Evolutionary conservation across 2,888 invertebrate genomes (phyloP).

Genomic region (Leptothorax acervorum): DNA sequence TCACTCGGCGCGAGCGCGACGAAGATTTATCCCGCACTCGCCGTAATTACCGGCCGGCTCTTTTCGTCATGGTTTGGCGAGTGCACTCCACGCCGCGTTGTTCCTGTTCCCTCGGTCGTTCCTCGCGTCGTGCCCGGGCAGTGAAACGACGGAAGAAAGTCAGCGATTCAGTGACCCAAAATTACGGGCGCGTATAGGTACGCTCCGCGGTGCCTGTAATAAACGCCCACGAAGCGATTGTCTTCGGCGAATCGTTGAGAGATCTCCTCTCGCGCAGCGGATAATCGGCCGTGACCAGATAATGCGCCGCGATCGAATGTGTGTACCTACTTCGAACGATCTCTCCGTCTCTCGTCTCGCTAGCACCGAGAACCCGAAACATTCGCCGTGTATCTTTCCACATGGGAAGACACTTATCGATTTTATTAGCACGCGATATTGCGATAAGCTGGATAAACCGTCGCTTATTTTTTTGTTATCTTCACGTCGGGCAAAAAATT

Average conservation of each 20-base stretch:
- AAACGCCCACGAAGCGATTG: constrained; percentile 73
- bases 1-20: constrained; percentile 15
- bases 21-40: constrained; percentile 70
- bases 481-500: background rate
- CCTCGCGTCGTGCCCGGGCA: constrained; percentile 26
- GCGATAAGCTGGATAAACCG: background rate
- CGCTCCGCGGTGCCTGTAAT: constrained; percentile 37
- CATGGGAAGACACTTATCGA: background rate
- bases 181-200: constrained; percentile 64
- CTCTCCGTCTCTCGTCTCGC: constrained; percentile 19
- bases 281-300: constrained; percentile 60
- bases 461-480: background rate
- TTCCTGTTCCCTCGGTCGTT: background rate
- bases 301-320: constrained; percentile 37
- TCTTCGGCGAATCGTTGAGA: constrained; percentile 56
- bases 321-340: constrained; percentile 18
- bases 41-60: constrained; percentile 62
- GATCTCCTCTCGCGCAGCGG: constrained; percentile 25
- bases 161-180: constrained; percentile 79
- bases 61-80: constrained; percentile 52
- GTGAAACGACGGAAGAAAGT: constrained; percentile 59
- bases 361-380: constrained; percentile 3
- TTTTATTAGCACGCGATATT: constrained; percentile 18
- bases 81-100: constrained; percentile 13
- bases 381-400: background rate